Conservation (phyloP, 2,113 vertebrate genomes). For the Xerus inauris region DNA sequence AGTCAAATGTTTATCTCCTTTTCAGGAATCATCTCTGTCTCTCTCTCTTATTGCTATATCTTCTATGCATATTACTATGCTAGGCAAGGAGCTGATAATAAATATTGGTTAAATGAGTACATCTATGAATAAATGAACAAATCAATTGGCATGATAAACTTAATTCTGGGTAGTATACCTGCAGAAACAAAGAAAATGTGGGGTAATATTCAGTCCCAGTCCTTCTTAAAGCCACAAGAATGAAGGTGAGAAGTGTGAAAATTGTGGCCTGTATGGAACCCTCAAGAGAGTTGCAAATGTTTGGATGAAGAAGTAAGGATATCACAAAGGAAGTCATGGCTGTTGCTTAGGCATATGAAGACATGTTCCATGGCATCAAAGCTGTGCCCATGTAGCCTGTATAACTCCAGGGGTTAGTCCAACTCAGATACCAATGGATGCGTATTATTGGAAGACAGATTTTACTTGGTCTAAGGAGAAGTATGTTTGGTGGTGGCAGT, state of each 20-base stretch:
- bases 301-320: neutral
- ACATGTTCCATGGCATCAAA: neutral
- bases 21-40: neutral
- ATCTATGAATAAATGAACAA: neutral
- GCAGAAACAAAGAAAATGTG: neutral
- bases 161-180: neutral
- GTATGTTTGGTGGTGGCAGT: neutral
- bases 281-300: neutral
- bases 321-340: neutral
- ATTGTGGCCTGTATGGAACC: neutral
- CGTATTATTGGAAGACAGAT: neutral
- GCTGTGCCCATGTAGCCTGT: neutral
- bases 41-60: neutral
- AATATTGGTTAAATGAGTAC: slow-evolving; percentile 22
- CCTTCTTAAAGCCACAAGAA: neutral
- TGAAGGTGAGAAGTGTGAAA: neutral
- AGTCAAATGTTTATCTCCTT: neutral
- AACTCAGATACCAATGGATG: neutral
- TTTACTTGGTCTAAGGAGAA: neutral
- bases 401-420: neutral
- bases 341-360: neutral
- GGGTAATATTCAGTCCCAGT: neutral
- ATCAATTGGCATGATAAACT: neutral
- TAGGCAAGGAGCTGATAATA: neutral
- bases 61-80: neutral